Evolutionary conservation across 1,140 invertebrate species (phyloP).

Genomic region (Eurosta solidaginis): DNA sequence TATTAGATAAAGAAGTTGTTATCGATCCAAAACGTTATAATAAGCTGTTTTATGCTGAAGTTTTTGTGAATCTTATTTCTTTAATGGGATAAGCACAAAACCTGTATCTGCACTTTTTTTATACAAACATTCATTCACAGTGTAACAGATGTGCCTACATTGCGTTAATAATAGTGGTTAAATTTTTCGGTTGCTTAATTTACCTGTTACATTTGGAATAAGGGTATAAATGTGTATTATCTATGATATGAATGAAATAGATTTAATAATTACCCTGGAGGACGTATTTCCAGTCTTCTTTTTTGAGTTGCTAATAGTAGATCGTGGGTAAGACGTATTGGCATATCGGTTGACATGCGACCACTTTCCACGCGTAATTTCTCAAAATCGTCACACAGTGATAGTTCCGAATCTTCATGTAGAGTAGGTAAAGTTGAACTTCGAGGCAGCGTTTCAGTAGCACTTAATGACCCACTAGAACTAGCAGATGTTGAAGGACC

Average conservation of each 20-base stretch:
- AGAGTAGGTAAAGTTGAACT: conserved; percentile 73
- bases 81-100: too few species aligned
- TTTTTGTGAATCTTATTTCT: too few species aligned
- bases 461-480: conserved; percentile 61
- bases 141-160: too few species aligned
- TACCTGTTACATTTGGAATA: background rate
- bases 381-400: conserved; percentile 63
- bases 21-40: too few species aligned
- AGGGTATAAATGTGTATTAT: conserved; percentile 13
- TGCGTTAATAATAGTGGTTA: too few species aligned
- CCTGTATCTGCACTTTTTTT: too few species aligned
- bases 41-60: too few species aligned
- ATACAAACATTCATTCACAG: too few species aligned
- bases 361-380: conserved; percentile 47
- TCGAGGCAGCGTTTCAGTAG: conserved; percentile 60
- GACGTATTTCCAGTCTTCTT: conserved; percentile 68
- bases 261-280: conserved; percentile 68
- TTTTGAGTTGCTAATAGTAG: conserved; percentile 77
- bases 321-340: conserved; percentile 76
- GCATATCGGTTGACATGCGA: conserved; percentile 54
- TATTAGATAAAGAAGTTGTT: too few species aligned
- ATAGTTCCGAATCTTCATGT: conserved; percentile 79
- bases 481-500: conserved; percentile 61
- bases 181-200: too few species aligned
- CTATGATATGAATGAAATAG: background rate